Conservation (phyloP, 2,113 vertebrate species). For the Cygnus buccinator region DNA sequence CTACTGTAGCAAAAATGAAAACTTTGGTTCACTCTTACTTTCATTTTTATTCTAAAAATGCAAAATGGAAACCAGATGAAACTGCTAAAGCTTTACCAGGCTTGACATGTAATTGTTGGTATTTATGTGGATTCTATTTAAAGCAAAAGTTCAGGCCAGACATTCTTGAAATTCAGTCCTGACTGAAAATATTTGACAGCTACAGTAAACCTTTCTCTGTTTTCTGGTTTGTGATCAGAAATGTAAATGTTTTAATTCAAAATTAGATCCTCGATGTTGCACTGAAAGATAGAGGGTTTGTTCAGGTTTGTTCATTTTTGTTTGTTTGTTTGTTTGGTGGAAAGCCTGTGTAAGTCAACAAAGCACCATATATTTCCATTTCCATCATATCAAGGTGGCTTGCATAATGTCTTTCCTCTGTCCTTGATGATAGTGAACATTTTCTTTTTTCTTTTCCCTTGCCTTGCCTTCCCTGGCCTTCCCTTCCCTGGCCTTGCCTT, state of each 20-base stretch:
- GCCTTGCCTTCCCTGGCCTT: no score
- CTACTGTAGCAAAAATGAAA: not conserved
- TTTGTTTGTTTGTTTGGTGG: not conserved
- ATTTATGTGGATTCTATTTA: not conserved
- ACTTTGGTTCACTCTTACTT: not conserved
- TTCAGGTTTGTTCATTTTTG: not conserved
- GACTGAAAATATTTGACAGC: not conserved
- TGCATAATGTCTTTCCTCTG: not conserved
- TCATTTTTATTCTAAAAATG: not conserved
- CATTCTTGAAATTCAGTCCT: not conserved
- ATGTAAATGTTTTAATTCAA: not conserved
- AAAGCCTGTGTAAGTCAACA: not conserved
- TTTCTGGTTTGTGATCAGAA: conserved; percentile 1
- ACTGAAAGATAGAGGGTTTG: not conserved
- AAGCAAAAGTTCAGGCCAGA: conserved; percentile 21
- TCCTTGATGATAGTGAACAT: not conserved
- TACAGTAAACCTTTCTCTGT: not conserved
- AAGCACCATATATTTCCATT: not conserved
- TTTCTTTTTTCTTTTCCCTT: no score
- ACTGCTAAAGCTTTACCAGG: not conserved
- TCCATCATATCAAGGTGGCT: not conserved
- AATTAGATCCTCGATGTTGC: not conserved
- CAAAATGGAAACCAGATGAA: not conserved
- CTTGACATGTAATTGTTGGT: not conserved
- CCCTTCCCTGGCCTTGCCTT: no score